Conservation (phyloP, 2,888 invertebrate genomes). For the Hydrotaea cyrtoneurina region DNA sequence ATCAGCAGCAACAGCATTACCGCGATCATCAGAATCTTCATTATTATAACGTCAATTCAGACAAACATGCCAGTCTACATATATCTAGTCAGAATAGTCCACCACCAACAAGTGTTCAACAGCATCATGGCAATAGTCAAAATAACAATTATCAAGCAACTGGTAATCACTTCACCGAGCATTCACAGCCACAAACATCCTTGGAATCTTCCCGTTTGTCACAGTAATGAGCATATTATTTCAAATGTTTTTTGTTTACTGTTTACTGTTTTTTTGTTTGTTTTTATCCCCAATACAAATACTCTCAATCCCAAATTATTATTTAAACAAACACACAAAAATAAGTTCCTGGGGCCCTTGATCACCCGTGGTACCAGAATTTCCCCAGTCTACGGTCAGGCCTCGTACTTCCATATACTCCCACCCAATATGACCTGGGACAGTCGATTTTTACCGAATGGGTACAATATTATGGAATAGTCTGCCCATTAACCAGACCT, state of each 20-base stretch:
- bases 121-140: background rate
- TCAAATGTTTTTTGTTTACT: background rate
- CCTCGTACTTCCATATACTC: too few species aligned
- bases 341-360: too few species aligned
- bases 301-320: too few species aligned
- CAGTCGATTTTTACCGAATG: too few species aligned
- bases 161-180: background rate
- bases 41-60: background rate
- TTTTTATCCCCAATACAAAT: background rate
- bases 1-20: background rate
- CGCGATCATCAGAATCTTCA: background rate
- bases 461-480: too few species aligned
- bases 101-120: conserved; percentile 16
- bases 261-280: background rate
- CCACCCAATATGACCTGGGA: too few species aligned
- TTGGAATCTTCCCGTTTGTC: background rate
- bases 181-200: background rate
- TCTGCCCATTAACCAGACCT: too few species aligned
- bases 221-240: background rate
- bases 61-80: background rate
- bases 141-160: conserved; percentile 14
- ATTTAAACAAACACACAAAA: too few species aligned
- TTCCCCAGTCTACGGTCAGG: too few species aligned
- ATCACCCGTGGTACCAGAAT: too few species aligned
- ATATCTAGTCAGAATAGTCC: background rate